Evolutionary conservation across 2,797 vertebrate species (phyloP), one percentile per base, ranked within the genome.

Genomic region (Onychomys leucogaster): DNA sequence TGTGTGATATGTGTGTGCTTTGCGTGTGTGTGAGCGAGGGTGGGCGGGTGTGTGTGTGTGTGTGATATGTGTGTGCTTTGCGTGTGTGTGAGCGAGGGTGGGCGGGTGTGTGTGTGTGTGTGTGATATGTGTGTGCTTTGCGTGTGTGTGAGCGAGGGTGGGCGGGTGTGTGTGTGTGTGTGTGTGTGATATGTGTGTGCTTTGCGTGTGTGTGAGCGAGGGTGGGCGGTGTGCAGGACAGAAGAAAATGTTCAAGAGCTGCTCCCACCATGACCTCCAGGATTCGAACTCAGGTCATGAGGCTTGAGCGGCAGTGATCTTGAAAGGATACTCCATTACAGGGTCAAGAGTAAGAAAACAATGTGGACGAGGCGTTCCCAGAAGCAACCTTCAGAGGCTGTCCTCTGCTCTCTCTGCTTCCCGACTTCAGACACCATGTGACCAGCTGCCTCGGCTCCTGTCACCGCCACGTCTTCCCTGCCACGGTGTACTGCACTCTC

Each of bases 361-460:
- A 27, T 52, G 6, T 37, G 96, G 88, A 89, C 52, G 41, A 27
- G 80, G 29, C n/a, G 65, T 46, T 87, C 95, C 55, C 8, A 55
- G n/a, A 94, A 84, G 19, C 34, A 81, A 67, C 69, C 83, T 77
- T 81, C 63, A 65, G 69, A 96, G 94, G 94, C 65, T 16, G 87
- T 19, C 78, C 16, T 69, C 67, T 25, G 78, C 3, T 82, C 14
- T 17, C 86, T 52, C 49, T 29, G 49, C 25, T 73, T 57, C 67
- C 85, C 57, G n/a, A 73, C n/a, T 32, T 55, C 85, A 73, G 85
- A 27, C 23, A 17, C 49, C 21, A 1, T 57, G 49, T 87, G 85
- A 87, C 34, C 25, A 41, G 34, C 85, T 41, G 49, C 67, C 49
- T 73, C n/a, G 2, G 34, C 14, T 41, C 49, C 52, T 25, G 1